Base-by-base conservation (phyloP, 2,113 vertebrate genomes). In the Malurus cyaneus region DNA sequence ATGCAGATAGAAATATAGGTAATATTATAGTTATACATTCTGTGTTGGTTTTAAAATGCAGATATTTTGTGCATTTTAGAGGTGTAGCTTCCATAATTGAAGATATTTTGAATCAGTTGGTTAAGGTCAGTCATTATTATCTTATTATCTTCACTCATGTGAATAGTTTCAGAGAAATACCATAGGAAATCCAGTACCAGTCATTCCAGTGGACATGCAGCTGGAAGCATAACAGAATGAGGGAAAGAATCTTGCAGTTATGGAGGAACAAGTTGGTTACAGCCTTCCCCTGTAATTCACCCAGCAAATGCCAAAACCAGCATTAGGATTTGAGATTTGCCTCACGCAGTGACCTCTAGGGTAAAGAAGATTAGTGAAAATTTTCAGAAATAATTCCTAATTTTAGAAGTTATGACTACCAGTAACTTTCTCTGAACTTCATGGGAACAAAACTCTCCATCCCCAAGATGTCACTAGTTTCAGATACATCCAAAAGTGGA, bases 301-400 rank as follows among this genome's bases (percentile, higher is more conserved):
- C 29, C 39, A 90, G 29, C 16, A 92, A 83, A 84, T 86, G 56
- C 24, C 67, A 71, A 88, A 76, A 62, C 18, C 42, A 78, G 34
- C 26, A 71, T 56, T 62, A 66, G 56, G 60, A 59, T 34, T 84
- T 60, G 17, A 21, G 31, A 85, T 93, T 85, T 81, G 32, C 36
- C 31, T 91, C 32, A 62, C 4, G 5, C 21, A 29, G 25, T 86
- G 60, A 80, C 44, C 25, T 80, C 69, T 44, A 52, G 36, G n/a
- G 13, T 72, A 79, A 91, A 85, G 53, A 2, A 2, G 24, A 52
- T 80, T 47, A 70, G 74, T 70, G 54, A 88, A 88, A 80, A 41
- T 42, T 93, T 95, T 84, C 64, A 71, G 49, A 86, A 92, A 46
- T 53, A 76, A 50, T 79, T 92, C 28, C 67, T 88, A 77, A 80